Evolutionary conservation across 1,140 invertebrate genomes (phyloP), one percentile per base, ranked within the genome.

Genomic region (Zeugodacus cucurbitae): DNA sequence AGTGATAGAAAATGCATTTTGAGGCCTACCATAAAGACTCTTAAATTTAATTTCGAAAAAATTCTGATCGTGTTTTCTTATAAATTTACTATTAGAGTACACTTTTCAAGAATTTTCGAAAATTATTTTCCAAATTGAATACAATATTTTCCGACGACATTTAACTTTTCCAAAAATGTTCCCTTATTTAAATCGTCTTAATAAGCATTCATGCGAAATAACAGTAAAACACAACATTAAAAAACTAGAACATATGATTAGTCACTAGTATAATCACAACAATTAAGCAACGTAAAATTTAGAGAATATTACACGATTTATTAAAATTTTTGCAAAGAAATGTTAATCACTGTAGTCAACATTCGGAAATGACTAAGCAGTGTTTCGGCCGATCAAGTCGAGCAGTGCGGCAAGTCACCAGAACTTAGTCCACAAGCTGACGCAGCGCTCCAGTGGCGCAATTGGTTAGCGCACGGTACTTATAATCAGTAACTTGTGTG

Each of bases 391-490:
- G 67, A 74, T 74, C 67, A 74, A 41, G 34, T 32, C 34, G 37
- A 74, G 67, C 67, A 74, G 34, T 41, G 67, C 32, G 67, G 20
- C 17, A 74, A 74, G 1, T 74, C 20, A 74, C 22, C 32, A 41
- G 11, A 67, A 87, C 0, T 37, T 5, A 32, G 17, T 37, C 37
- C 67, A 74, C 6, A 11, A 20, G 7, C 7, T 37, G 34, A 20
- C 67, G 32, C 67, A 70, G 88, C 41, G 96, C 96, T 96, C 96
- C 96, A 98, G 96, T 97, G 97, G 97, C 96, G 97, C 97, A 98
- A 98, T 98, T 97, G 97, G 97, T 98, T 98, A 97, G 97, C 97
- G 97, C 97, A 97, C 97, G 97, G 96, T 97, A 98, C 97, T 98
- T 98, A 98, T 97, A 97, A 95, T 93, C 96, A 96, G 97, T 97